Conservation (phyloP, 2,113 vertebrate genomes). For the Centropristis striata region DNA sequence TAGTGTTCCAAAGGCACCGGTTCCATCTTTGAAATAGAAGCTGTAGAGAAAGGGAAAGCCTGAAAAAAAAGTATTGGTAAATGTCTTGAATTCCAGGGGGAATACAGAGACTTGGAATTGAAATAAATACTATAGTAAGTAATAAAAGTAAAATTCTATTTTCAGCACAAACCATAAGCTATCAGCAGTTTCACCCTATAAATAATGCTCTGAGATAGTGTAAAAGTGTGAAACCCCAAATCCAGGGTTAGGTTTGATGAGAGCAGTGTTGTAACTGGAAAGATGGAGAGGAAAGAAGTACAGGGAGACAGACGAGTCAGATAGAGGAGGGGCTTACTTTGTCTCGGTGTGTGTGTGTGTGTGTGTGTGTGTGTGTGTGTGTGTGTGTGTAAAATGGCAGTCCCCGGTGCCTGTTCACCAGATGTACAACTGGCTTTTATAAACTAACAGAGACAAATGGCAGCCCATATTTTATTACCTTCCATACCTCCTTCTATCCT, state of each 20-base stretch:
- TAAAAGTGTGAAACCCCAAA: neutral
- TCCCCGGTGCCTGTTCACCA: slow-evolving; percentile 84
- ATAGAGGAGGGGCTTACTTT: neutral
- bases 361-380: slow-evolving; percentile 47
- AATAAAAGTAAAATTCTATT: neutral
- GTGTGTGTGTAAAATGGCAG: slow-evolving; percentile 87
- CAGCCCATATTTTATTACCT: slow-evolving; percentile 80
- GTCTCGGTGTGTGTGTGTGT: slow-evolving; percentile 36
- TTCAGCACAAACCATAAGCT: neutral
- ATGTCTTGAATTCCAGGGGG: neutral
- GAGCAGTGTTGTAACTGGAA: slow-evolving; percentile 9
- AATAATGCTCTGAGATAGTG: neutral
- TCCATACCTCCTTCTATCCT: slow-evolving; percentile 40
- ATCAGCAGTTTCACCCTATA: slow-evolving; percentile 3
- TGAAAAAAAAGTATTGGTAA: neutral
- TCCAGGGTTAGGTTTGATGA: slow-evolving; percentile 1
- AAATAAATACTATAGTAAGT: neutral
- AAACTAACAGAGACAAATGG: slow-evolving; percentile 92
- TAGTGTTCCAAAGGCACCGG: neutral
- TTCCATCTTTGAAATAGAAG: neutral
- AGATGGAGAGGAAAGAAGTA: slow-evolving; percentile 9
- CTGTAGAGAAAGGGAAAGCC: neutral
- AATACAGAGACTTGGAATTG: neutral
- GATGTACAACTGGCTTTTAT: slow-evolving; percentile 91
- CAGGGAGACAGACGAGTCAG: slow-evolving; percentile 2